Conservation (phyloP, 2,888 invertebrate genomes). For the Drosophila diplacantha region DNA sequence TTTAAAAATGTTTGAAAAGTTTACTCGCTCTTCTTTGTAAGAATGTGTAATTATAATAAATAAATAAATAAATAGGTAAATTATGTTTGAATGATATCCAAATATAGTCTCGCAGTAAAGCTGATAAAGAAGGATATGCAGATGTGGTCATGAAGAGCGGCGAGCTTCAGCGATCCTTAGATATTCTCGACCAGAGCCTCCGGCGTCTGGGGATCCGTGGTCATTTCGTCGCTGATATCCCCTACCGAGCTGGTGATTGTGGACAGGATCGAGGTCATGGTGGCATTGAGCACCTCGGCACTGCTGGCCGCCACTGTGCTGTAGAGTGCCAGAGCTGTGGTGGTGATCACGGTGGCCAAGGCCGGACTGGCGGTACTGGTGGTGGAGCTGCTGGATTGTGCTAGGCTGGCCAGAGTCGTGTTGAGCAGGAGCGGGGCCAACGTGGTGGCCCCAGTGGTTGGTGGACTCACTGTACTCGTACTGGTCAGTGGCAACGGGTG, state of each 20-base stretch:
- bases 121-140: not conserved
- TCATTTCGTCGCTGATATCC: slow-evolving; percentile 60
- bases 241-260: slow-evolving; percentile 62
- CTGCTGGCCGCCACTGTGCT: slow-evolving; percentile 64
- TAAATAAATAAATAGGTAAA: not conserved
- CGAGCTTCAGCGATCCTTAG: slow-evolving; percentile 34
- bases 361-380: slow-evolving; percentile 39
- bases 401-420: slow-evolving; percentile 43
- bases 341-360: slow-evolving; percentile 45
- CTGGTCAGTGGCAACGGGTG: slow-evolving; percentile 48
- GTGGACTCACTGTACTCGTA: slow-evolving; percentile 35
- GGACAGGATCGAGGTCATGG: slow-evolving; percentile 65
- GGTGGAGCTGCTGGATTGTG: slow-evolving; percentile 46
- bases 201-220: slow-evolving; percentile 73
- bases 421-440: slow-evolving; percentile 51
- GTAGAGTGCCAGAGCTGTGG: slow-evolving; percentile 63
- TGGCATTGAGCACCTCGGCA: slow-evolving; percentile 68
- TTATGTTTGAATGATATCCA: not conserved
- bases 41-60: not conserved
- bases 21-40: not conserved
- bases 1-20: not conserved
- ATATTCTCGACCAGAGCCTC: slow-evolving; percentile 69
- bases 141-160: slow-evolving; percentile 11
- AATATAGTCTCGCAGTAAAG: not conserved
- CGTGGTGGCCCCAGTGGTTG: slow-evolving; percentile 38